Percentiles rank a stretch among this genome's conserved stretches.
These are phyloP conservation scores for Cryptoblepharus egeriae DNA, from an alignment of 2,797 vertebrate genomes.

Conservation along the genomic window DNA sequence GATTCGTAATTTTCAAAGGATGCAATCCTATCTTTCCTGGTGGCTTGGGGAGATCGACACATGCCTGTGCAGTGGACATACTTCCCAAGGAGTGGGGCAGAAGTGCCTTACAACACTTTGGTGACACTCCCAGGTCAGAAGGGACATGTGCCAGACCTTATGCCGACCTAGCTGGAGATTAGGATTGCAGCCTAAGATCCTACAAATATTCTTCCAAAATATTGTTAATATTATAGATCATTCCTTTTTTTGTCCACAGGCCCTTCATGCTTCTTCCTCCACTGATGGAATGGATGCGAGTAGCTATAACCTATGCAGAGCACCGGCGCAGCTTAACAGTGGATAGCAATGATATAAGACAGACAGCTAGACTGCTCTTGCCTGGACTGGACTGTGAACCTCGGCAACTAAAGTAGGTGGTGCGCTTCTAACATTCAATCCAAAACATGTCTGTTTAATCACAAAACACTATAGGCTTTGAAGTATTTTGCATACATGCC, in stretches of 20 bases:
- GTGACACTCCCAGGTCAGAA: too few relatives aligned
- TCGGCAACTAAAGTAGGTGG: conserved; percentile 91
- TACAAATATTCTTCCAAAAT: accelerated
- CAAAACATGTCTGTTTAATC: accelerated
- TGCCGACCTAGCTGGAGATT: too few relatives aligned
- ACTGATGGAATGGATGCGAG: conserved; percentile 98
- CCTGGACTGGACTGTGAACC: conserved; percentile 97
- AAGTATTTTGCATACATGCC: accelerated
- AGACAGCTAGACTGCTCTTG: conserved; percentile 91
- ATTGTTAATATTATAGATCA: accelerated
- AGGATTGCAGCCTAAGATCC: accelerated
- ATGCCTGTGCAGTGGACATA: too few relatives aligned
- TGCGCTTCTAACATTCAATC: accelerated
- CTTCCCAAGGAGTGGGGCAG: too few relatives aligned
- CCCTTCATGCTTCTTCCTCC: conserved; percentile 95
- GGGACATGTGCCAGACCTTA: too few relatives aligned
- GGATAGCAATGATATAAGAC: conserved; percentile 95
- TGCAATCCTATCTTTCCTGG: too few relatives aligned
- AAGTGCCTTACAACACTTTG: too few relatives aligned
- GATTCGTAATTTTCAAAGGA: not conserved
- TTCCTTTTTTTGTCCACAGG: conserved; percentile 66
- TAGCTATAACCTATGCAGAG: conserved; percentile 95
- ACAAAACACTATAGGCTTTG: accelerated
- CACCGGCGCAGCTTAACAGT: conserved; percentile 93
- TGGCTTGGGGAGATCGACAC: too few relatives aligned